Evolutionary conservation across 2,888 invertebrate species (phyloP), one percentile per base, ranked within the genome.

Genomic region (Luperina testacea): DNA sequence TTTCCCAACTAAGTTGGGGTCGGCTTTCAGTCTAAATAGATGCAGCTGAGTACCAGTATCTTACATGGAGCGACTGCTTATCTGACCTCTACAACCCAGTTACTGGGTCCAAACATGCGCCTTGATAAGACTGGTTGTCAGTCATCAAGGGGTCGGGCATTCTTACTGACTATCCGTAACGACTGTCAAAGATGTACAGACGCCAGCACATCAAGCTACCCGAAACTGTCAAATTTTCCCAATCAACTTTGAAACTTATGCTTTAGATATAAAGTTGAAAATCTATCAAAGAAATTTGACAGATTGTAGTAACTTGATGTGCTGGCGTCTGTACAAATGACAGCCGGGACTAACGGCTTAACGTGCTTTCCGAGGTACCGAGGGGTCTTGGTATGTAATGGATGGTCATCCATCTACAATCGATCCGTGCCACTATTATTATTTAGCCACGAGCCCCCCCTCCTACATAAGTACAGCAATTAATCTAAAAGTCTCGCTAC

Each of bases 401-500:
- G 51, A 51, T 51, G 51, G 17, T 51, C 17, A 24, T 24, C 3
- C 24, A 24, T 57, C 57, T n/a, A 24, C 57, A 1, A n/a, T 11
- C 57, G n/a, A n/a, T n/a, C 57, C 11, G 11, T 57, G 9, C 24
- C 24, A 9, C 57, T 57, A 9, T 57, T 57, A 57, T 11, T 24
- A 57, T 57, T 24, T 9, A 57, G 9, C 57, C 53, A 53, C 53
- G 53, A 20, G 24, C 24, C 57, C 57, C 57, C 24, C 57, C 24
- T n/a, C 53, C 3, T n/a, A 7, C 8, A 20, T 75, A 64, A 27
- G 13, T 42, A 59, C 1, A 64, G 38, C 67, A 75, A 81, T 81
- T 69, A 75, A 85, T 75, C 59, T 59, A 68, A 48, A 72, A 51
- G 71, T 53, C 45, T 72, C 51, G 72, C 72, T 61, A 53, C 13